Base-by-base conservation (phyloP, 2,888 invertebrate species). In the Linyphia triangularis region DNA sequence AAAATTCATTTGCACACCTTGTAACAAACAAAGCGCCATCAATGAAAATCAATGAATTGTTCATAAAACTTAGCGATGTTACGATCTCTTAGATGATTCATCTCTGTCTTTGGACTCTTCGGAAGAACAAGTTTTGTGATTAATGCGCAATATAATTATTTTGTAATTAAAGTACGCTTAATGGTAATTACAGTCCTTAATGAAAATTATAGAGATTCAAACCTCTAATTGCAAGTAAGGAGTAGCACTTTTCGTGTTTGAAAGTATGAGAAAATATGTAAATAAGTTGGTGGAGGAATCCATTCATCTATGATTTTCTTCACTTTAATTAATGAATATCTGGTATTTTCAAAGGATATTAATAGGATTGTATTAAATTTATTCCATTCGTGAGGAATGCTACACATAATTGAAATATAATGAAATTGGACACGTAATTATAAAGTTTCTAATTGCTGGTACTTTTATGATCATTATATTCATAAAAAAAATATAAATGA, bases 61-160 rank as follows among this genome's bases (percentile, higher is more conserved):
- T 16, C 13, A 51, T n/a, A 51, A 51, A 51, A 51, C 51, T 51
- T 51, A 13, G 3, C 51, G n/a, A n/a, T 51, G 51, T 51, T 51
- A 10, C 22, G 57, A 26, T 43, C 7, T 30, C 10, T 24, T 33
- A 33, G 73, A 33, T 59, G 59, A 73, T 73, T 59, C 30, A 73
- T 73, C 73, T 30, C 24, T 13, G 22, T 70, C 70, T 13, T 16
- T n/a, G 9, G 5, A 5, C 30, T 26, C 10, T 10, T 19, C 30
- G 22, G 13, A 37, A 6, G 24, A 24, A 30, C 61, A 77, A 30
- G 26, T 37, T 24, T 61, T 33, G 16, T 63, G 61, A 77, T 77
- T 77, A 63, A 63, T 37, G 63, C 40, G 61, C n/a, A 37, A 63
- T 28, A 61, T 77, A 77, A 61, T 77, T 77, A 77, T 77, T 63